These are phyloP conservation scores for Steinernema feltiae DNA, from an alignment of 1,140 invertebrate species.

Conservation along the genomic window DNA sequence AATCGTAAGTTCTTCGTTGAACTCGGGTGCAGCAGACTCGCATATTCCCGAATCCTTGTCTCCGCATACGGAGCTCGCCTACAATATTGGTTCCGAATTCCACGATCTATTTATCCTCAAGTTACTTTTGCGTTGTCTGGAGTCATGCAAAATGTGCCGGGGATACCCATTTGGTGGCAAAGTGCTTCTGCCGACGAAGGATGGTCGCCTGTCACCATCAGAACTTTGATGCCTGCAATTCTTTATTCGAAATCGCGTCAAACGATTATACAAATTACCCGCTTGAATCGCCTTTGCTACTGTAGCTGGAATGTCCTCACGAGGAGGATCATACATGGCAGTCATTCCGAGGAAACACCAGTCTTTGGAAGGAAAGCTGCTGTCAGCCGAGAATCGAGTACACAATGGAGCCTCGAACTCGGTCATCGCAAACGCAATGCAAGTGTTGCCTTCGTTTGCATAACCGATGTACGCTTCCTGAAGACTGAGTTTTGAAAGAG, in stretches of 20 bases:
- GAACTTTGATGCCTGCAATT: conserved; percentile 21
- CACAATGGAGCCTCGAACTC: conserved; percentile 30
- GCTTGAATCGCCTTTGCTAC: conserved; percentile 25
- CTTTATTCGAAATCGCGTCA: neutral
- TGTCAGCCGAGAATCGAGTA: conserved; percentile 20
- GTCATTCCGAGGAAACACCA: conserved; percentile 48
- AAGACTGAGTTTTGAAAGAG: conserved; percentile 9
- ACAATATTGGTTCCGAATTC: neutral
- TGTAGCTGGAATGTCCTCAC: conserved; percentile 16
- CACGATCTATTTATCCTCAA: neutral
- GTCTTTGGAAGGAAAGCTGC: conserved; percentile 18
- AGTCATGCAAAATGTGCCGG: neutral
- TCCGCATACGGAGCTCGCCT: too few species aligned
- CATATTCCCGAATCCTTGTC: neutral
- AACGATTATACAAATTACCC: conserved; percentile 15
- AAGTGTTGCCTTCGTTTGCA: conserved; percentile 33
- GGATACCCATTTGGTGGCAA: neutral
- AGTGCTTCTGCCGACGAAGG: conserved; percentile 40
- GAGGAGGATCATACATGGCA: conserved; percentile 30
- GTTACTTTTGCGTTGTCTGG: neutral
- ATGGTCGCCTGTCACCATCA: conserved; percentile 45
- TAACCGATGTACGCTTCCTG: conserved; percentile 35
- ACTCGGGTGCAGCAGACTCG: neutral
- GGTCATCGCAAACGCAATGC: conserved; percentile 36
- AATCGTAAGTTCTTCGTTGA: neutral